Base-by-base conservation (phyloP, 2,113 vertebrate genomes). In the Limnothrissa miodon region DNA sequence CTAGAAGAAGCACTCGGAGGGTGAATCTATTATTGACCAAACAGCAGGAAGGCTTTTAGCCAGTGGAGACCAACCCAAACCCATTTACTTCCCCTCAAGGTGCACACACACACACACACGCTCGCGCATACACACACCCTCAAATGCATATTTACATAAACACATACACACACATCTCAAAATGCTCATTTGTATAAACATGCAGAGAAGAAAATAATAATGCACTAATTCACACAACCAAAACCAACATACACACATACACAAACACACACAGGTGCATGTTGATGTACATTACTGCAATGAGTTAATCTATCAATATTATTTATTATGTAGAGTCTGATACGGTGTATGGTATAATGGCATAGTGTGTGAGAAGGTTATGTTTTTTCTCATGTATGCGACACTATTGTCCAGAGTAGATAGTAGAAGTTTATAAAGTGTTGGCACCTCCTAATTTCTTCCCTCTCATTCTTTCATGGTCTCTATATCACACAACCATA, bases 1-100 rank as follows among this genome's bases (percentile, higher is more conserved):
- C 81, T 45, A 81, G 53, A 39, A 81, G 45, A 83, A 88, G 66
- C 83, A 80, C 78, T 87, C 83, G 62, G 82, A 89, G 85, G 46
- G 39, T 42, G 66, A 84, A 89, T 90, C 85, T 83, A 81, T 83
- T 86, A 87, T 84, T 90, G 88, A 90, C 87, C 90, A 88, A 82
- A 85, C 85, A 83, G 79, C 81, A 84, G 85, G 81, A 39, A 83
- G 81, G 82, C 82, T 92, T 91, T 89, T 85, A 87, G 87, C 82
- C 25, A 33, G 59, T 81, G 66, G 59, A 86, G 82, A 83, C 74
- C 17, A 42, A 78, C 66, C 53, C 42, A 66, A 56, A 83, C 86
- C 79, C 79, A 84, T 51, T 84, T 59, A 45, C 59, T 82, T 53
- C 39, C 39, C 53, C 45, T 82, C n/a, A 9, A n/a, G 53, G 1